Conservation (phyloP, 2,888 invertebrate species). For the Platycheirus albimanus region DNA sequence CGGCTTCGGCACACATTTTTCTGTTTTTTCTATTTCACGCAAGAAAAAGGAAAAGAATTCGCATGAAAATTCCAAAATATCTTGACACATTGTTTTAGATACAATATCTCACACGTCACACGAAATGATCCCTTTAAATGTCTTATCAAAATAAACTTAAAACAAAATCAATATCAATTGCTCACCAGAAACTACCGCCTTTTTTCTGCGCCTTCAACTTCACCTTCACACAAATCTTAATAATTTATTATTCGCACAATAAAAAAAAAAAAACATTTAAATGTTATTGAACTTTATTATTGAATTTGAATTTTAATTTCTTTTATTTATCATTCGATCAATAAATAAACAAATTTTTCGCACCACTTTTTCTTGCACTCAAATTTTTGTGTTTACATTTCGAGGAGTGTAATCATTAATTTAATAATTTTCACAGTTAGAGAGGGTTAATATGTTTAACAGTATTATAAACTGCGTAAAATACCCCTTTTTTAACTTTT, state of each 20-base stretch:
- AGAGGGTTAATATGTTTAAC: too few relatives aligned
- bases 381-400: slow-evolving; percentile 23
- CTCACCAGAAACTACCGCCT: slow-evolving; percentile 20
- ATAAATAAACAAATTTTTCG: slow-evolving; percentile 20
- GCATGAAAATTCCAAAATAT: too few relatives aligned
- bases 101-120: too few relatives aligned
- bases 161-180: slow-evolving; percentile 1
- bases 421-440: slow-evolving; percentile 4
- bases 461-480: neutral
- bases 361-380: neutral
- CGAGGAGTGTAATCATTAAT: slow-evolving; percentile 2
- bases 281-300: slow-evolving; percentile 5
- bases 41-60: too few relatives aligned
- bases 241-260: slow-evolving; percentile 3
- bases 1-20: neutral
- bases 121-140: too few relatives aligned
- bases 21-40: neutral
- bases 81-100: too few relatives aligned
- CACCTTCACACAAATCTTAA: neutral
- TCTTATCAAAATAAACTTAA: too few relatives aligned
- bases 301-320: neutral
- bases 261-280: slow-evolving; percentile 4
- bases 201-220: neutral
- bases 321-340: slow-evolving; percentile 15
- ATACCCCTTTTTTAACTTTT: too few relatives aligned